Evolutionary conservation across 2,113 vertebrate genomes (phyloP), one percentile per base, ranked within the genome.

Genomic region (Paramisgurnus dabryanus): DNA sequence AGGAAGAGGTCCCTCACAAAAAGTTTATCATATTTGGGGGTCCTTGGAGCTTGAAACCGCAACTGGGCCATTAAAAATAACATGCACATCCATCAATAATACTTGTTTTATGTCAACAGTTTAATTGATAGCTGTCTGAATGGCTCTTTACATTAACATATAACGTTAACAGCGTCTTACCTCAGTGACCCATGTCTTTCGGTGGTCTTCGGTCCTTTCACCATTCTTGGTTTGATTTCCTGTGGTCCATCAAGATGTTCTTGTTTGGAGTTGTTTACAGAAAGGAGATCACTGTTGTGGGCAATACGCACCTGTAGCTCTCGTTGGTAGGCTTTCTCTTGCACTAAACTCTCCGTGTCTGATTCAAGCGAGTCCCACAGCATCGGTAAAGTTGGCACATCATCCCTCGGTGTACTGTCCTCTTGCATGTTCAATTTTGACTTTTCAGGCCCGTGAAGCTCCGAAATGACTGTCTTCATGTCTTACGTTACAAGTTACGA

Each of bases 351-450:
- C 83, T 95, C 89, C 0, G 89, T 89, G 64, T 92, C 90, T 0
- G 90, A 93, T 22, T 92, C 93, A 43, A 88, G 85, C 27, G 90
- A 92, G 65, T 92, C 90, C 17, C 84, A 88, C 3, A 78, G 85
- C 3, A 82, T 80, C 18, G 41, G n/a, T 15, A 45, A 73, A 15
- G 70, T 68, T 39, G 40, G 3, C n/a, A 68, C 76, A 7, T 83
- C 68, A 40, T 43, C 53, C n/a, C 15, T 77, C 66, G 43, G 8
- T 78, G 15, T 0, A 34, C 45, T 58, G 64, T 27, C 49, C 50
- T 22, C 15, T 11, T 27, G 53, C 17, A 17, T 22, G n/a, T 0
- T n/a, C 3, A 53, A 41, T 58, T 43, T 61, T 41, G 22, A 18
- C 4, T 73, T 13, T 17, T 72, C 8, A 17, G 39, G 7, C 12